A percentile compares a stretch with the other conserved stretches of the same genome.
These are phyloP conservation scores for Tanypteryx hageni DNA, from an alignment of 2,888 invertebrate species.

Conservation along the genomic window DNA sequence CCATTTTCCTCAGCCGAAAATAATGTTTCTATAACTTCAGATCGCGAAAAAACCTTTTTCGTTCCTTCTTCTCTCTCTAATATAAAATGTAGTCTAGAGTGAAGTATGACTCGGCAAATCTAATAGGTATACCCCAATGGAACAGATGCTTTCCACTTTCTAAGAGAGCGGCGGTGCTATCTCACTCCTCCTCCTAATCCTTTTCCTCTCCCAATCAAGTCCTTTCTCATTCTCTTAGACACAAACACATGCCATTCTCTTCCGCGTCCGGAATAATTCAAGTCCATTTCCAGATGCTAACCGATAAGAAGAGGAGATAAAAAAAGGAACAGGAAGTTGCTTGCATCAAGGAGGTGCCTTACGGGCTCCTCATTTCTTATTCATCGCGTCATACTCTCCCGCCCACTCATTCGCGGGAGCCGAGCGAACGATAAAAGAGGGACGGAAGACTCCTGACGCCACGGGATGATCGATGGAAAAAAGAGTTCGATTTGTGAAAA, in stretches of 20 bases:
- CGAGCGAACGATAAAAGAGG: no score
- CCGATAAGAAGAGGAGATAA: not conserved
- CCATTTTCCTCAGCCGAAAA: not conserved
- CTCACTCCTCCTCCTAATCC: not conserved
- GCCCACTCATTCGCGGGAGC: no score
- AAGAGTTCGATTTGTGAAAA: slow-evolving; percentile 2
- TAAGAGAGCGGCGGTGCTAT: not conserved
- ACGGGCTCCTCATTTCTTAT: not conserved
- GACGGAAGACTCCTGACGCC: not conserved
- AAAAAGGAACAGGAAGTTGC: not conserved
- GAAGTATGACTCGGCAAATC: not conserved
- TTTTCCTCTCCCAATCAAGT: not conserved
- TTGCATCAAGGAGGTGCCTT: not conserved
- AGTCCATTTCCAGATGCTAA: not conserved
- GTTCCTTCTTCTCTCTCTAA: not conserved
- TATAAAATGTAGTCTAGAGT: not conserved
- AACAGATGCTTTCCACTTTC: no score
- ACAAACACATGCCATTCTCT: not conserved
- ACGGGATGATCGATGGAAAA: not conserved
- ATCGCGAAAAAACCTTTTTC: not conserved
- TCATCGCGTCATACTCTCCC: not conserved
- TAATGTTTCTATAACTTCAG: slow-evolving; percentile 1
- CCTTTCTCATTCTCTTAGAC: not conserved
- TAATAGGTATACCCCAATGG: no score
- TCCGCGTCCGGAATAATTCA: not conserved